These are phyloP conservation scores for Xiphydria camelus DNA, from an alignment of 2,888 invertebrate genomes.

Conservation along the genomic window DNA sequence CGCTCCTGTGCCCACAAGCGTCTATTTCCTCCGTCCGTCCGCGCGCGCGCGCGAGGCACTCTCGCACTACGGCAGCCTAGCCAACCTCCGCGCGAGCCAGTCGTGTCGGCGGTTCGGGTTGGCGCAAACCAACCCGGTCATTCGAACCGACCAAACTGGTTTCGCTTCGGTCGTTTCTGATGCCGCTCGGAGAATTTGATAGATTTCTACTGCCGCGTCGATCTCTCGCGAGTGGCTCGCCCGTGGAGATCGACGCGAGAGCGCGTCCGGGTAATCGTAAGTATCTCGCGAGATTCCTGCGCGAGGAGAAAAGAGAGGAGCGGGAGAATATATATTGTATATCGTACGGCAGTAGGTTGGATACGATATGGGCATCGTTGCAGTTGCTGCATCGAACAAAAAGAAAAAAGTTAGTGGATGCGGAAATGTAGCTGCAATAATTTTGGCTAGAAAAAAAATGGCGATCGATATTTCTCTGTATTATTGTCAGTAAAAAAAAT, in stretches of 20 bases:
- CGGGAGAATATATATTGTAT: too few relatives aligned
- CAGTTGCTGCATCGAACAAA: too few relatives aligned
- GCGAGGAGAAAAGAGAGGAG: too few relatives aligned
- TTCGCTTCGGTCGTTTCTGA: constrained; percentile 51
- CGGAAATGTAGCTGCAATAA: too few relatives aligned
- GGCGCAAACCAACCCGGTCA: constrained; percentile 44
- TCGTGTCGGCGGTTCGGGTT: constrained; percentile 28
- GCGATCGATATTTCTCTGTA: too few relatives aligned
- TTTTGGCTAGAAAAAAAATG: too few relatives aligned
- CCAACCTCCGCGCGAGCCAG: constrained; percentile 7
- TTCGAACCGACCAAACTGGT: constrained; percentile 56
- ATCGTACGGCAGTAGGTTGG: too few relatives aligned
- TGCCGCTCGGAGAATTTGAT: constrained; percentile 53
- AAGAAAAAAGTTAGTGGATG: too few relatives aligned
- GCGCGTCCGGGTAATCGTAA: not conserved
- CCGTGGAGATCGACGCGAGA: not conserved
- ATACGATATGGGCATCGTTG: too few relatives aligned
- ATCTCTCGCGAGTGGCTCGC: constrained; percentile 18
- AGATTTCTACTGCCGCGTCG: constrained; percentile 45
- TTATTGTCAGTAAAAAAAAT: too few relatives aligned
- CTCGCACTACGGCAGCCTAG: not conserved
- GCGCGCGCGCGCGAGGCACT: constrained; percentile 2
- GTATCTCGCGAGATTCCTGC: too few relatives aligned
- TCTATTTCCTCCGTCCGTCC: constrained; percentile 14
- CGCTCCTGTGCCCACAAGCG: not conserved